Evolutionary conservation across 2,888 invertebrate species (phyloP).

Genomic region (Ferrisia virgata): DNA sequence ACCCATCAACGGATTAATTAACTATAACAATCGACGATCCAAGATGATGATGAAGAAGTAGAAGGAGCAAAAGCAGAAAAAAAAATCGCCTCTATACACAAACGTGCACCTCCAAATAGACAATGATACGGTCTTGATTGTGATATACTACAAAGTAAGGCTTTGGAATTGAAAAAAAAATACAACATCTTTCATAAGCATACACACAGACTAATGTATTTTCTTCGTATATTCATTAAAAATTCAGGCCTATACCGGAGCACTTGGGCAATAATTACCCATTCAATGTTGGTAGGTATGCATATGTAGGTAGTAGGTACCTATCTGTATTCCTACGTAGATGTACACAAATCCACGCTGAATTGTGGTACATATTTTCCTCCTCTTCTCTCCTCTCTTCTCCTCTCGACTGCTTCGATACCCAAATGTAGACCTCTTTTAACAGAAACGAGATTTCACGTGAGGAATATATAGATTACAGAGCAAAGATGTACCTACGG

Average conservation of each 20-base stretch:
- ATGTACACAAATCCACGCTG: too few relatives aligned
- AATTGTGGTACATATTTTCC: background rate
- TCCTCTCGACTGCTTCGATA: background rate
- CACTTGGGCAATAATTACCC: background rate
- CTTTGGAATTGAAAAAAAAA: background rate
- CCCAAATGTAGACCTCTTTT: background rate
- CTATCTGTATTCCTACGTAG: too few relatives aligned
- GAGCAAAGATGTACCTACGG: background rate
- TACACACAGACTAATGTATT: background rate
- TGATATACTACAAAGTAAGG: background rate
- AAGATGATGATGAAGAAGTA: too few relatives aligned
- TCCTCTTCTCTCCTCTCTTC: background rate
- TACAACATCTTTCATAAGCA: background rate
- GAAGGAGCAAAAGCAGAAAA: background rate
- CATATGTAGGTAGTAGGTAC: too few relatives aligned
- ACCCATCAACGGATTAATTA: slow-evolving; percentile 21
- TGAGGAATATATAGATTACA: background rate
- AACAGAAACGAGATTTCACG: background rate
- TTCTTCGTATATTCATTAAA: background rate
- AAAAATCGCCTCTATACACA: background rate
- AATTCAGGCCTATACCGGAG: background rate
- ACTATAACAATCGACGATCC: slow-evolving; percentile 7
- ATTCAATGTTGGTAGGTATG: background rate
- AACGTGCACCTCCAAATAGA: background rate
- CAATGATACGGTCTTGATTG: background rate